Evolutionary conservation across 2,888 invertebrate genomes (phyloP).

Genomic region (Cantharis flavilabris): DNA sequence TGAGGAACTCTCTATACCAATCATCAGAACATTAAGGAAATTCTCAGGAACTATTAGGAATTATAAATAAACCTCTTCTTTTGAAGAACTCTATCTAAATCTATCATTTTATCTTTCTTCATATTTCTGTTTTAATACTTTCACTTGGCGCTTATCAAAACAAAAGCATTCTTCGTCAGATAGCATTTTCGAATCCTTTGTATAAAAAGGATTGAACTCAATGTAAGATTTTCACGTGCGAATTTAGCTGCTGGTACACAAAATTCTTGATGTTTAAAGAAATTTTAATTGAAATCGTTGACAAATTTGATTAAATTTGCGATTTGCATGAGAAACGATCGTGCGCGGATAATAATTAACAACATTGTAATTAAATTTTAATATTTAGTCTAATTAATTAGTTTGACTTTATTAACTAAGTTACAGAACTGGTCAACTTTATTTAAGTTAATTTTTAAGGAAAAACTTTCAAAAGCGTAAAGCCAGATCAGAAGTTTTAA

Average conservation of each 20-base stretch:
- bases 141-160: too few relatives aligned
- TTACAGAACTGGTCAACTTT: background rate
- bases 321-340: background rate
- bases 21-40: too few relatives aligned
- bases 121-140: too few relatives aligned
- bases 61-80: too few relatives aligned
- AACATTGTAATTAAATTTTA: background rate
- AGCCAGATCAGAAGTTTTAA: background rate
- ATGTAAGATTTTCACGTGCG: background rate
- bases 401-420: background rate
- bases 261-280: background rate
- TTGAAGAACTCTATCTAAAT: too few relatives aligned
- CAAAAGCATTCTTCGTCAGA: too few relatives aligned
- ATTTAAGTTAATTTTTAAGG: background rate
- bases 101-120: too few relatives aligned
- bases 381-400: background rate
- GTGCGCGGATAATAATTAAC: background rate
- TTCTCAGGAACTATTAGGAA: too few relatives aligned
- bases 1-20: too few relatives aligned
- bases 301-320: background rate
- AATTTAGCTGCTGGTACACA: background rate
- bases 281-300: background rate
- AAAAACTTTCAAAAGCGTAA: background rate
- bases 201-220: too few relatives aligned
- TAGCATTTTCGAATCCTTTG: too few relatives aligned